Conservation (phyloP, 2,113 vertebrate species). For the Cephalopholis sonnerati region DNA sequence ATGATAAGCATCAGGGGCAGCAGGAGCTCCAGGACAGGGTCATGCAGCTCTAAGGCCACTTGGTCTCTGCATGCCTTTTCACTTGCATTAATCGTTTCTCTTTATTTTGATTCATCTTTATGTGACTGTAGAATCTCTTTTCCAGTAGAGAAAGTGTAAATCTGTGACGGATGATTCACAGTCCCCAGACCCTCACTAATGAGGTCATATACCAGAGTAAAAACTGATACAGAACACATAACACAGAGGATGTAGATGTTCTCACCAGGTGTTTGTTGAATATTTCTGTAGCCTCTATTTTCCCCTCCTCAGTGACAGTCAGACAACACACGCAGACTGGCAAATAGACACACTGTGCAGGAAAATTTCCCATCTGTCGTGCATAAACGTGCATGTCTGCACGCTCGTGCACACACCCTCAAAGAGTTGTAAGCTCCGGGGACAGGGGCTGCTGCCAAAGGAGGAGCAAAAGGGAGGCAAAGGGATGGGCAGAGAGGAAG, state of each 20-base stretch:
- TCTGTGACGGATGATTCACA: constrained; percentile 9
- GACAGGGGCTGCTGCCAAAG: constrained; percentile 44
- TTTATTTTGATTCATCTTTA: neutral
- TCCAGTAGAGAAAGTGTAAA: neutral
- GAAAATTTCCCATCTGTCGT: constrained; percentile 43
- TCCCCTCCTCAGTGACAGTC: neutral
- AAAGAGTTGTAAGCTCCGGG: constrained; percentile 54
- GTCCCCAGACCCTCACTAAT: constrained; percentile 24
- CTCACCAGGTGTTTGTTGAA: constrained; percentile 23
- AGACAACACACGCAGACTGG: constrained; percentile 2
- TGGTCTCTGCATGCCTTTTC: neutral
- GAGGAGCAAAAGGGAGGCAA: constrained; percentile 42
- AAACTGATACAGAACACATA: neutral
- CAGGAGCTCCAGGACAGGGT: neutral
- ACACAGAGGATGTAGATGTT: constrained; percentile 3
- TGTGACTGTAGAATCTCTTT: constrained; percentile 6
- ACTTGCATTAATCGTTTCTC: constrained; percentile 4
- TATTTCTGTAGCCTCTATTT: constrained; percentile 25
- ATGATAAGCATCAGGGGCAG: constrained; percentile 11
- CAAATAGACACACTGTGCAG: constrained; percentile 31
- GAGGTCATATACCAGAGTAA: constrained; percentile 9
- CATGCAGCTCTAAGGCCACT: neutral
- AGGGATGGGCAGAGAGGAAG: constrained; percentile 50
- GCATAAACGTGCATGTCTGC: constrained; percentile 33
- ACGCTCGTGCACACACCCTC: constrained; percentile 9